Base-by-base conservation (phyloP, 1,140 invertebrate genomes). In the Melitaea cinxia region DNA sequence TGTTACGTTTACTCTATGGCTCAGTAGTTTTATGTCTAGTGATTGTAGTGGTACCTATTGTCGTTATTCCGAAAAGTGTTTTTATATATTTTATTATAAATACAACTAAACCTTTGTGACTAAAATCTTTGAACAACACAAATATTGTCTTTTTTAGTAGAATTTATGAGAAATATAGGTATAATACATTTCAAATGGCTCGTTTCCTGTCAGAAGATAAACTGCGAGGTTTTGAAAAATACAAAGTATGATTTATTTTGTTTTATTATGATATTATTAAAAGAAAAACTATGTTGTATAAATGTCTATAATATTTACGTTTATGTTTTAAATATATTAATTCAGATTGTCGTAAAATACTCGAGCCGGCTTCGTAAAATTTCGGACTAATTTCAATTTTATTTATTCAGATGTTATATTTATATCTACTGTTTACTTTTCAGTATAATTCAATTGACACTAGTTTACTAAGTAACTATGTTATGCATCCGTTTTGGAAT, bases 401-500 rank as follows among this genome's bases (percentile, higher is more conserved):
- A 83, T 82, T 47, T 47, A 1, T 12, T 23, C 0, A 4, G 4
- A 23, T 23, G 5, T 3, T 33, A 33, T 33, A 1, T 47, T 23
- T n/a, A n/a, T 17, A 39, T 15, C 4, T 24, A 35, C 15, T 69
- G 54, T 63, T 87, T 84, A 81, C 69, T 78, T 95, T 95, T 82
- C 93, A 99, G 97, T 99, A 99, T 83, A 98, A 94, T 88, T 96
- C 96, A 45, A 92, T 98, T 76, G 98, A 99, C 88, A 98, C 97
- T 5, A 98, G 97, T 89, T 95, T 97, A 47, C 92, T 99, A 9
- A 98, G 97, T 83, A 96, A 96, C 57, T 98, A 99, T 94, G 94
- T 99, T 77, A 99, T 98, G 96, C 98, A 99, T 87, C 98, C 98
- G 23, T 99, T 99, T 91, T 99, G 98, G 98, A 97, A 99, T 84